Evolutionary conservation across 2,113 vertebrate genomes (phyloP), one percentile per base, ranked within the genome.

Genomic region (Ptilonorhynchus violaceus): DNA sequence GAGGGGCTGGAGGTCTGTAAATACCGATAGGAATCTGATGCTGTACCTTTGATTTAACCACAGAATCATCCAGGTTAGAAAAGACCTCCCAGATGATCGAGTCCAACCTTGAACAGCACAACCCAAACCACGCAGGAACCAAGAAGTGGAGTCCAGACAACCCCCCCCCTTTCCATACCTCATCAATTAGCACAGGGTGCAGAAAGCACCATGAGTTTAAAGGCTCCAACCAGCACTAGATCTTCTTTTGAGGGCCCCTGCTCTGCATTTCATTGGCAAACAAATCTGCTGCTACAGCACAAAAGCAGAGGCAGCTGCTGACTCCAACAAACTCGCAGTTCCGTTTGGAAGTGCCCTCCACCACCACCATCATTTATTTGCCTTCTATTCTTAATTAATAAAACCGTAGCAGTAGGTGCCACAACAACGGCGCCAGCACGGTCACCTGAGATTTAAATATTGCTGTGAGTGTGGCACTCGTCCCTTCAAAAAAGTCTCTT

Each of bases 141-240:
- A 31, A 33, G n/a, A 53, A 6, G 16, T 63, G 66, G 39, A 69
- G n/a, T 3, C 13, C 15, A 50, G 11, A 5, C 9, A 37, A 31
- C 35, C 11, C 46, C n/a, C n/a, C 1, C 19, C 1, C 0, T 15
- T 37, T 5, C 12, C 24, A 6, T 0, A 1, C 2, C 3, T 6
- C 19, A 55, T 7, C 2, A 52, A 68, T 44, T 0, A 33, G 41
- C 24, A 8, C 2, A 3, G 1, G 18, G 46, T 1, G 19, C n/a
- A 67, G 41, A 42, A 28, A 50, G 10, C 14, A 27, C 13, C 41
- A n/a, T 13, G 13, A 15, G 10, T 44, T 77, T 55, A 14, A 76
- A 68, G 53, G 50, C 15, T 73, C n/a, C 23, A 15, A 5, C 20
- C 14, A 76, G 23, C 53, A 76, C 28, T 60, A 59, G 28, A 19